Evolutionary conservation across 2,888 invertebrate genomes (phyloP).

Genomic region (Oxyteleia sp.): DNA sequence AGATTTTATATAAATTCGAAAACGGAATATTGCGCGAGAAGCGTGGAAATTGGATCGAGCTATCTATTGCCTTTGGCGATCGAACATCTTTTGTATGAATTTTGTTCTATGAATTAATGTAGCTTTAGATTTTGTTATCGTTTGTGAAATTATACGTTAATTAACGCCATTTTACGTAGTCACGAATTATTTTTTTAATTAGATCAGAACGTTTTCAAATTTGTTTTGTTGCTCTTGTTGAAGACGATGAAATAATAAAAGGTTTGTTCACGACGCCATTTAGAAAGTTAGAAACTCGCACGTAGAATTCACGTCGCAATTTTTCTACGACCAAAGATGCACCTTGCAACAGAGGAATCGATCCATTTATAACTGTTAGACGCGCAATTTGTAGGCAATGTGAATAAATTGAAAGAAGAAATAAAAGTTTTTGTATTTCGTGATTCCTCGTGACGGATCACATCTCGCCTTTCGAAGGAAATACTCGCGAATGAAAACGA

Average conservation of each 20-base stretch:
- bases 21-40: too few relatives aligned
- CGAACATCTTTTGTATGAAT: too few relatives aligned
- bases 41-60: conserved; percentile 10
- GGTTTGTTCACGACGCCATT: conserved; percentile 4
- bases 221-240: conserved; percentile 7
- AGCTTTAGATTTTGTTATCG: too few relatives aligned
- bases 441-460: conserved; percentile 10
- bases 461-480: conserved; percentile 15
- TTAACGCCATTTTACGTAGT: too few relatives aligned
- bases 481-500: conserved; percentile 16
- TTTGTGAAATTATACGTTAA: too few relatives aligned
- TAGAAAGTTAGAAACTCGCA: not conserved
- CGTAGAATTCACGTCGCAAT: conserved; percentile 15
- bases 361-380: conserved; percentile 17
- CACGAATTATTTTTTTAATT: too few relatives aligned
- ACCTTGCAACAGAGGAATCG: conserved; percentile 10
- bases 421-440: conserved; percentile 35
- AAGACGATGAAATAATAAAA: too few relatives aligned
- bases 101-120: too few relatives aligned
- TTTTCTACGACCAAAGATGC: conserved; percentile 46
- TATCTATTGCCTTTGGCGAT: not conserved
- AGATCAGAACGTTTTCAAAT: not conserved
- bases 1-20: not conserved
- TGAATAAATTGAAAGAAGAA: not conserved
- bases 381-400: conserved; percentile 19